These are phyloP conservation scores for Parazoanthus darwini DNA, from an alignment of 92 coral and sea anemone genomes.

Conservation along the genomic window DNA sequence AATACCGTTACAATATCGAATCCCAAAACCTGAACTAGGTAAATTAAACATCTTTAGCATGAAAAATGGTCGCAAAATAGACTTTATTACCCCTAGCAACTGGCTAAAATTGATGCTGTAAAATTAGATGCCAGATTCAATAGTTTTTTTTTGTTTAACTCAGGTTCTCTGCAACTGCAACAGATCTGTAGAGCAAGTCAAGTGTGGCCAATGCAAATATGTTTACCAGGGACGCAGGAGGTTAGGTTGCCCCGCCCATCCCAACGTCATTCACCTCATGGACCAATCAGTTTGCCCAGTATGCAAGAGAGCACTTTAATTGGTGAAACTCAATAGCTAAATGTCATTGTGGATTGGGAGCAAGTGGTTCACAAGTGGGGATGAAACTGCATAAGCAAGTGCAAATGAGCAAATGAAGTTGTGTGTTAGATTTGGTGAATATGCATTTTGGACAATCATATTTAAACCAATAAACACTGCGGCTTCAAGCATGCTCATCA, in stretches of 20 bases:
- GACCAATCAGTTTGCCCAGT: conserved; percentile 58
- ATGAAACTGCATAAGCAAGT: not conserved
- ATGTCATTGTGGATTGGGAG: too few species aligned
- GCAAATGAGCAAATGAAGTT: not conserved
- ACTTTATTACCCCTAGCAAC: too few species aligned
- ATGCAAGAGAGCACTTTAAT: conserved; percentile 56
- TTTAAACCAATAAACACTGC: not conserved
- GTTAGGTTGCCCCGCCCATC: conserved; percentile 54
- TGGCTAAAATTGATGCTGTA: too few species aligned
- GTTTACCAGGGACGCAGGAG: conserved; percentile 59
- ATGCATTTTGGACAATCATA: not conserved
- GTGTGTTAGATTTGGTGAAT: not conserved
- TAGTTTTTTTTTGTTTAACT: not conserved
- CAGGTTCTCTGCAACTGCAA: conserved; percentile 64
- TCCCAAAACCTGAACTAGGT: too few species aligned
- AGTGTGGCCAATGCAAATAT: conserved; percentile 53
- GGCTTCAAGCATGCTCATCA: not conserved
- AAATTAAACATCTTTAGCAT: too few species aligned
- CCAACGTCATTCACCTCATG: conserved; percentile 66
- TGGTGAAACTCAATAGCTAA: not conserved
- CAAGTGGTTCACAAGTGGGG: not conserved
- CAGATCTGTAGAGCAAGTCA: conserved; percentile 45
- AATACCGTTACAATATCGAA: too few species aligned
- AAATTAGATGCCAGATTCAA: too few species aligned
- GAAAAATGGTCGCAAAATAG: too few species aligned